Evolutionary conservation across 2,797 vertebrate genomes (phyloP), one percentile per base, ranked within the genome.

Genomic region (Aulostomus chinensis): DNA sequence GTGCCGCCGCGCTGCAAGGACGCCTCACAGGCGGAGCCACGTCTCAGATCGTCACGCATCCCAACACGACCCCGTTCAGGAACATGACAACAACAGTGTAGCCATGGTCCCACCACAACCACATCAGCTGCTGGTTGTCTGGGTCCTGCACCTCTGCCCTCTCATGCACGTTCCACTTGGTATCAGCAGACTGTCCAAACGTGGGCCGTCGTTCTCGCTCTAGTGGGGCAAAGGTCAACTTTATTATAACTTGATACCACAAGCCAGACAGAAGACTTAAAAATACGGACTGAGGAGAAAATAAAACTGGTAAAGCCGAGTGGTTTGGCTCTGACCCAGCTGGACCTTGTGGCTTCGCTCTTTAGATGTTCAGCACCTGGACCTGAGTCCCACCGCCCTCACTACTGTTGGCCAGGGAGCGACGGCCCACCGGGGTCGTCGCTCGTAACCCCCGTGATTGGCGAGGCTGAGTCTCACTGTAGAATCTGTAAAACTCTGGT

Each of bases 381-480:
- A 90, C 94, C 94, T 92, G 92, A 94, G 56, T 26, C 56, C 56
- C 50, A 59, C 64, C 50, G 67, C 4, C 5, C 78, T 87, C 57
- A 40, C 56, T 25, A 68, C 70, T 80, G 76, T 83, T 82, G 10
- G 14, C 24, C 2, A 4, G 34, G 16, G 32, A 4, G n/a, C 28
- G 13, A 1, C 1, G 18, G 76, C 60, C 83, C 91, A 92, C 91
- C 90, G 40, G 88, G 84, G 84, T 90, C 48, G 91, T 77, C 83
- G 88, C 91, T 92, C 88, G 81, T 87, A 92, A 91, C 64, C 88
- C 76, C 83, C 78, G 49, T 93, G 93, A 95, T 78, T 92, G 94
- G 91, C 92, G 91, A 79, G 58, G 49, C 63, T 46, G 86, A 92
- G 86, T 92, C 89, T 89, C 67, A 29, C 46, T 34, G 42, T 0